Conservation (phyloP, 2,888 invertebrate genomes). For the Tanaodytes sp. region DNA sequence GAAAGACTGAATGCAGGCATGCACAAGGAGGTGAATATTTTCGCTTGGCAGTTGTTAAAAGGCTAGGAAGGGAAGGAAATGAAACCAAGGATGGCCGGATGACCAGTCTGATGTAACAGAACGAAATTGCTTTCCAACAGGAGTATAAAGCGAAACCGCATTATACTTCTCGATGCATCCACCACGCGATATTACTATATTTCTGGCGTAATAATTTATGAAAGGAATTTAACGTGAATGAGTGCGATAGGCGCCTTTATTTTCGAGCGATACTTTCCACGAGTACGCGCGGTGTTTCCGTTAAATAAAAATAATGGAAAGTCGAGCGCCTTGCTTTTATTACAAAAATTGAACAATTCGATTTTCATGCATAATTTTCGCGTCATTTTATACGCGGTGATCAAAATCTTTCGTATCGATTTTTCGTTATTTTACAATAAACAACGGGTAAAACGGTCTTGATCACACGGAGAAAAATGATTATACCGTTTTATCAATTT, state of each 20-base stretch:
- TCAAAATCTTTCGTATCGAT: too few species aligned
- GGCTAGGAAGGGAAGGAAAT: conserved; percentile 56
- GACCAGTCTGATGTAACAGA: conserved; percentile 71
- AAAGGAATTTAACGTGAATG: conserved; percentile 44
- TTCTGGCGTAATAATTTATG: conserved; percentile 42
- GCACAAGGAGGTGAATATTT: conserved; percentile 56
- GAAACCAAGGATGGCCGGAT: conserved; percentile 58
- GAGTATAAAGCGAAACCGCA: conserved; percentile 61
- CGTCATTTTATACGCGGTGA: neutral
- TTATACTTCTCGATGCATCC: conserved; percentile 41
- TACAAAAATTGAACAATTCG: too few species aligned
- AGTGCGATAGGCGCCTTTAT: conserved; percentile 1
- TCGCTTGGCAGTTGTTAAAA: conserved; percentile 55
- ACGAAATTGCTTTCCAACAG: conserved; percentile 64
- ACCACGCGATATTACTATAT: conserved; percentile 47
- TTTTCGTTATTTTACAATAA: too few species aligned
- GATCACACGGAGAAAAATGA: too few species aligned
- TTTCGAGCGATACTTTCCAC: conserved; percentile 23
- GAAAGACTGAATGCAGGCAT: conserved; percentile 55
- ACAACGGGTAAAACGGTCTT: too few species aligned
- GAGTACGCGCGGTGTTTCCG: too few species aligned
- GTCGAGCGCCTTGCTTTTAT: conserved; percentile 17
- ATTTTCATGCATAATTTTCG: too few species aligned
- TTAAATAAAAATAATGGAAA: conserved; percentile 26
- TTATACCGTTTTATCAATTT: too few species aligned